Base-by-base conservation (phyloP, 2,113 vertebrate genomes). In the Acanthisitta chloris region DNA sequence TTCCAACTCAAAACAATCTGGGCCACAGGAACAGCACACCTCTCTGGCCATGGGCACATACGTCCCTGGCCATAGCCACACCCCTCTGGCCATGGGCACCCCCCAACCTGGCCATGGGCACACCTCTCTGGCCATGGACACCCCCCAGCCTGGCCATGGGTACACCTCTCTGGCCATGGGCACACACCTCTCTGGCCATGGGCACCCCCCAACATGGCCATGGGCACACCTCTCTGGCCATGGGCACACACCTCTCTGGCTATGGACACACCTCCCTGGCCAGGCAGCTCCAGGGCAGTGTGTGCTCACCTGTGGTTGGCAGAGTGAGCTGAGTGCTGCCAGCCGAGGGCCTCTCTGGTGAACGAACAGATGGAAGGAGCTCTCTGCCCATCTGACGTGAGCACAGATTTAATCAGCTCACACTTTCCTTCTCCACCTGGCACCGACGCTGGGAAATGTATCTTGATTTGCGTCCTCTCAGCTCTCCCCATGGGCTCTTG, bases 361-460 rank as follows among this genome's bases (percentile, higher is more conserved):
- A 87, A 45, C 49, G 15, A 29, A 23, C 91, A 96, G 96, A 97
- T 97, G 95, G 96, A 96, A 93, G 94, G 89, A 84, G 80, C 45
- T 62, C 87, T 94, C 86, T 94, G 88, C 87, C 93, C 94, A 79
- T 85, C 94, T 95, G 95, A 96, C 6, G 19, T 28, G 11, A 90
- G 86, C 69, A 1, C 90, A 45, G 94, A 94, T 96, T 92, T 91
- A 82, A 92, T 94, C 93, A 82, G 90, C 90, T 97, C 92, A 20
- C 78, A 16, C 83, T 93, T 95, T 57, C 78, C 88, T 76, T 52
- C 65, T 78, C 93, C 90, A 89, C 95, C 94, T 97, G 92, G 95
- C 94, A 73, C 20, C 58, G 77, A 7, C 12, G 7, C 55, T 7
- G 33, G 92, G 90, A 96, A 91, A 90, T 86, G 70, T 9, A 91